These are phyloP conservation scores for Apodemus sylvaticus DNA, from an alignment of 2,113 vertebrate species.

Conservation along the genomic window DNA sequence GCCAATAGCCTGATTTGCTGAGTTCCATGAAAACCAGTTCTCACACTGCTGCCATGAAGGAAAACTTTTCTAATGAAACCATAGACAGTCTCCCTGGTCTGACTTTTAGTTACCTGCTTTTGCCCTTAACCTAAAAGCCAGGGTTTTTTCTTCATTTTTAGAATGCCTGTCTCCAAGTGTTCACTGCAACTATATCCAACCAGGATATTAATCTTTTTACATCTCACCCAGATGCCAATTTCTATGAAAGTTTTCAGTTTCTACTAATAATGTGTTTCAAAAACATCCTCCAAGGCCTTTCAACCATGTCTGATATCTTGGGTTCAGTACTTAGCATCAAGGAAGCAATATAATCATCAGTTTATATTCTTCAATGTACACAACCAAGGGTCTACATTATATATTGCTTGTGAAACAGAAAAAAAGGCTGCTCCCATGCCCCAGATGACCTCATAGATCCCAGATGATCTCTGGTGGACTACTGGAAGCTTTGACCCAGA, in stretches of 20 bases:
- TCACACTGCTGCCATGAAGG: background rate
- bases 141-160: too few relatives aligned
- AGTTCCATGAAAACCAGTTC: conserved; percentile 29
- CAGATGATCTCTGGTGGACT: background rate
- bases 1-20: conserved; percentile 68
- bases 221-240: background rate
- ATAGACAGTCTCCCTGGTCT: background rate
- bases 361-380: background rate
- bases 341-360: background rate
- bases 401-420: background rate
- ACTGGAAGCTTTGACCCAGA: background rate
- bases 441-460: background rate
- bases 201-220: background rate
- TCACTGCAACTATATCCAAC: background rate
- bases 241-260: background rate
- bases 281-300: background rate
- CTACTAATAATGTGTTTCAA: background rate
- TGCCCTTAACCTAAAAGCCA: background rate
- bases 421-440: background rate
- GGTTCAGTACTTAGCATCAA: background rate
- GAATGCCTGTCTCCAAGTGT: background rate
- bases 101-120: background rate
- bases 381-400: background rate
- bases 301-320: background rate
- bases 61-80: conserved; percentile 20